These are phyloP conservation scores for Xerus inauris DNA, from an alignment of 2,113 vertebrate species.

Conservation along the genomic window DNA sequence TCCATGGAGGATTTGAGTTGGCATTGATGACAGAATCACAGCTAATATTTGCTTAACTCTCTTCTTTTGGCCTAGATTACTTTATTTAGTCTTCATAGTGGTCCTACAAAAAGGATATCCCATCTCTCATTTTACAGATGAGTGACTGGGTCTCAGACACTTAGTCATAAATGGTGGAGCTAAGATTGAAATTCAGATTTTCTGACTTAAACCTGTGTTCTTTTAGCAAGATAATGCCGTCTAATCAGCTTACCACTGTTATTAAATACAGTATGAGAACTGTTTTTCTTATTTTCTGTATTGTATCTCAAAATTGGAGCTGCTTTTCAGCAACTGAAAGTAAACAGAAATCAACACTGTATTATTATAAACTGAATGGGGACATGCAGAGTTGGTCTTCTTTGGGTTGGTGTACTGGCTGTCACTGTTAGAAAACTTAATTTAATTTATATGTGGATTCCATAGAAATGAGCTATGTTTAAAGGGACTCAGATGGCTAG, in stretches of 20 bases:
- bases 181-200: not conserved
- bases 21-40: not conserved
- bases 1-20: not conserved
- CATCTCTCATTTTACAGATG: not conserved
- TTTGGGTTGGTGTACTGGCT: conserved; percentile 16
- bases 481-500: conserved; percentile 23
- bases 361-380: not conserved
- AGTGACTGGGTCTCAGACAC: not conserved
- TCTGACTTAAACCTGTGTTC: not conserved
- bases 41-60: not conserved
- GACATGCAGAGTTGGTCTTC: not conserved
- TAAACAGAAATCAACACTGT: not conserved
- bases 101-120: not conserved
- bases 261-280: not conserved
- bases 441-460: conserved; percentile 49
- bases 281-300: not conserved
- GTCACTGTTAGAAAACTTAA: conserved; percentile 29
- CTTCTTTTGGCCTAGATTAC: not conserved
- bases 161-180: not conserved
- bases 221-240: not conserved
- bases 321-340: not conserved
- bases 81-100: not conserved
- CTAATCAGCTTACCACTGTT: not conserved
- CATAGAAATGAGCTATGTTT: conserved; percentile 57
- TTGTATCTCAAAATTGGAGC: not conserved